A percentile compares a stretch with the other conserved stretches of the same genome.
Conservation (phyloP, 2,113 vertebrate genomes). For the Peromyscus polionotus region DNA sequence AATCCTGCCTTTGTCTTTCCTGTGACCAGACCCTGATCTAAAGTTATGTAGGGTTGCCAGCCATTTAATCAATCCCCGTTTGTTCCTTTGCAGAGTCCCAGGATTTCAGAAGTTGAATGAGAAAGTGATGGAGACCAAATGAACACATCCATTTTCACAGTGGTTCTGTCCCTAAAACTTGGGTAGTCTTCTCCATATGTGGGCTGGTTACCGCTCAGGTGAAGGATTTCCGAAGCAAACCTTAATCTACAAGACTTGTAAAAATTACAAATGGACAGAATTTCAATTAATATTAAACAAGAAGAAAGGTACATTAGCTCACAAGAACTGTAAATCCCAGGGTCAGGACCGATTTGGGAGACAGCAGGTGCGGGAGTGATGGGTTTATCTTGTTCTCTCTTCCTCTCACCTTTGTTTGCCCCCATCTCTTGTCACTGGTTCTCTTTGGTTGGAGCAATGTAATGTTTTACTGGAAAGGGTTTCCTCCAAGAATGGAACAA, state of each 20-base stretch:
- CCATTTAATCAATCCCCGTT: neutral
- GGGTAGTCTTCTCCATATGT: neutral
- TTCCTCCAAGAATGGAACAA: constrained; percentile 12
- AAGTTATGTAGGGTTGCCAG: neutral
- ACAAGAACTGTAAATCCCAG: neutral
- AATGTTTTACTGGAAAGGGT: constrained; percentile 8
- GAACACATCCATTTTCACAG: neutral
- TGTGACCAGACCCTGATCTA: neutral
- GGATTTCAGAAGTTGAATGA: neutral
- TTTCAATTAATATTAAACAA: neutral
- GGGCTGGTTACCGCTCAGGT: neutral
- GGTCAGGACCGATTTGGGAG: neutral
- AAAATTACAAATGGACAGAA: constrained; percentile 29
- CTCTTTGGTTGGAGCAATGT: neutral
- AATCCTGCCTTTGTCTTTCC: neutral
- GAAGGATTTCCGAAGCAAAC: neutral
- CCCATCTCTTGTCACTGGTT: neutral
- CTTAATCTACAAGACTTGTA: neutral
- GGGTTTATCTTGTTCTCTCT: neutral
- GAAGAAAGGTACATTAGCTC: neutral
- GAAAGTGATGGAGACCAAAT: neutral
- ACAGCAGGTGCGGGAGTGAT: neutral
- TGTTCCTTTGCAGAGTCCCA: neutral
- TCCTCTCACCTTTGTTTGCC: neutral
- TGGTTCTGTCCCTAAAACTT: neutral